Evolutionary conservation across 2,888 invertebrate genomes (phyloP).

Genomic region (Leuctra nigra): DNA sequence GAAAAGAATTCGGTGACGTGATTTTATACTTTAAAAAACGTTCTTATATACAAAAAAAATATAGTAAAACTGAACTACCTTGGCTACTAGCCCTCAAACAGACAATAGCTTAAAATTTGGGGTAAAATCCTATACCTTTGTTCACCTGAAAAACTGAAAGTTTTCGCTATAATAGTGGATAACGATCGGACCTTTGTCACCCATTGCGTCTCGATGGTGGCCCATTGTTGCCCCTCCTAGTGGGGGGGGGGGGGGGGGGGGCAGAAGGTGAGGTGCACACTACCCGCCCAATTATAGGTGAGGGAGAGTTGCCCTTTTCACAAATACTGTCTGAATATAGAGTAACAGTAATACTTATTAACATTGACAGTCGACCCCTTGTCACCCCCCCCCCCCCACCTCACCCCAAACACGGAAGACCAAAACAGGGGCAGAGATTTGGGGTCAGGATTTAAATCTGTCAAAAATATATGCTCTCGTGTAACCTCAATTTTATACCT

Average conservation of each 20-base stretch:
- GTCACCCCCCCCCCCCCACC: neutral
- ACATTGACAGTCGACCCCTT: neutral
- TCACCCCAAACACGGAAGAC: neutral
- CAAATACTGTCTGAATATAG: slow-evolving; percentile 7
- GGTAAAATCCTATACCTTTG: slow-evolving; percentile 19
- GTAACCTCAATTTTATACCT: no score
- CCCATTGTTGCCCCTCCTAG: no score
- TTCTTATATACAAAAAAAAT: slow-evolving; percentile 6
- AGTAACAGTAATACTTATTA: slow-evolving; percentile 15
- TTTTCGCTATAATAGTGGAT: slow-evolving; percentile 21
- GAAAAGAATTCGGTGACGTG: no score
- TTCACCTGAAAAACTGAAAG: slow-evolving; percentile 14
- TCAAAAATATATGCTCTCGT: no score
- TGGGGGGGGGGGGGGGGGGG: neutral
- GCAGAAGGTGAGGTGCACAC: neutral
- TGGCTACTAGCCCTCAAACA: neutral
- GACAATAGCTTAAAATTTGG: slow-evolving; percentile 22
- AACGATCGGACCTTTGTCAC: slow-evolving; percentile 19
- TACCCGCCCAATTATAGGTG: slow-evolving; percentile 7
- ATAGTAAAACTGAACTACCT: neutral
- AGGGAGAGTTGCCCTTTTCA: slow-evolving; percentile 8
- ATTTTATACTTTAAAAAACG: slow-evolving; percentile 5
- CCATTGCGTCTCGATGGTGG: neutral
- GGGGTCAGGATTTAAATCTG: no score
- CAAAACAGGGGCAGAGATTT: no score